Conservation (phyloP, 2,888 invertebrate genomes). For the Xanthorhoe spadicearia region DNA sequence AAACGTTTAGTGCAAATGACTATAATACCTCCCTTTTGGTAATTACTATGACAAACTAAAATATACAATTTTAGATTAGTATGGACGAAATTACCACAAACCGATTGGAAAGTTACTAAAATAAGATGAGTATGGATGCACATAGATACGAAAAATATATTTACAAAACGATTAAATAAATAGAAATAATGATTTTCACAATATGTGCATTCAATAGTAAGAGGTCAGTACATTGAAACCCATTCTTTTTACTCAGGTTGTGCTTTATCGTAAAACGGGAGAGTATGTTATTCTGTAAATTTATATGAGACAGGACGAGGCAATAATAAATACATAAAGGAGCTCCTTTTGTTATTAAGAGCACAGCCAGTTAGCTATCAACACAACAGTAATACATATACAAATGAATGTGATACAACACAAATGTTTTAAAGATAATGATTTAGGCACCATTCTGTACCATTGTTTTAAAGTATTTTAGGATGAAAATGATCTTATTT, state of each 20-base stretch:
- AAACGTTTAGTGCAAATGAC: background rate
- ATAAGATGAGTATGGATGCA: background rate
- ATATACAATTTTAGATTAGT: background rate
- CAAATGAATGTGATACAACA: constrained; percentile 16
- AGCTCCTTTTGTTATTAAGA: constrained; percentile 5
- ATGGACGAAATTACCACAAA: background rate
- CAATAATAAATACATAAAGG: background rate
- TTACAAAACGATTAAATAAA: constrained; percentile 22
- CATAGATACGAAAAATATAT: constrained; percentile 19
- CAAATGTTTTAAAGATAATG: constrained; percentile 1
- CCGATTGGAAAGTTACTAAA: background rate
- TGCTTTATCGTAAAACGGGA: background rate
- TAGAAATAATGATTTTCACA: constrained; percentile 16
- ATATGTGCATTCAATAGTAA: constrained; percentile 8
- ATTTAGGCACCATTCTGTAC: constrained; percentile 17
- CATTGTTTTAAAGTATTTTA: constrained; percentile 8
- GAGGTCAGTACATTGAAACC: constrained; percentile 5
- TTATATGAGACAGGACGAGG: background rate
- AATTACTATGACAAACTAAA: background rate
- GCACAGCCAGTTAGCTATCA: background rate
- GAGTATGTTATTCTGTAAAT: background rate
- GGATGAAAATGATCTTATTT: constrained; percentile 11
- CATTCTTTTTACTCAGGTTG: background rate
- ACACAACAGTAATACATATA: constrained; percentile 11
- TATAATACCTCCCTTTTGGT: background rate